phyloP scores from a whole-genome alignment of 2,888 invertebrate genomes.

The Bombylius major region DNA sequence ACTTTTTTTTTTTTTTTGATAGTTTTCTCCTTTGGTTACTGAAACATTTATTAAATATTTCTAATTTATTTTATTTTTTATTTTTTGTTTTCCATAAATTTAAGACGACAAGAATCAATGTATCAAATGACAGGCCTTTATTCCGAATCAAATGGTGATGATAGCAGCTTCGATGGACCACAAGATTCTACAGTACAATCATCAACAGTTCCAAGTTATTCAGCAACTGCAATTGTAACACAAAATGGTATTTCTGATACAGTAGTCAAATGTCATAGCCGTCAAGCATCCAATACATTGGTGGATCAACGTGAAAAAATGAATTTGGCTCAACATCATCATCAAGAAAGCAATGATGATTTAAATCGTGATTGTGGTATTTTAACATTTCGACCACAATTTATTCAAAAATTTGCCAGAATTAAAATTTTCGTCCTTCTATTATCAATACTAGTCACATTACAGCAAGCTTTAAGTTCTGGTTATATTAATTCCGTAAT shows the following conservation, averaged over 20 bases:
- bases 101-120: slow-evolving; percentile 74
- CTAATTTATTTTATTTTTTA: background rate
- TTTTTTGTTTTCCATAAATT: slow-evolving; percentile 1
- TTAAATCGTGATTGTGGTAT: slow-evolving; percentile 73
- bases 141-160: slow-evolving; percentile 55
- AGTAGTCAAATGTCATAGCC: slow-evolving; percentile 63
- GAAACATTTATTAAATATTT: background rate
- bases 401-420: slow-evolving; percentile 77
- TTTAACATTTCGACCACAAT: slow-evolving; percentile 69
- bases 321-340: slow-evolving; percentile 37
- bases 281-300: slow-evolving; percentile 63
- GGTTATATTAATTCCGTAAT: slow-evolving; percentile 92
- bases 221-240: slow-evolving; percentile 26
- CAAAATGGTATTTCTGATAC: slow-evolving; percentile 21
- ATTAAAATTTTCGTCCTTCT: slow-evolving; percentile 87
- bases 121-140: slow-evolving; percentile 80
- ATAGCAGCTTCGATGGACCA: slow-evolving; percentile 40
- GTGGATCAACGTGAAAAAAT: slow-evolving; percentile 52
- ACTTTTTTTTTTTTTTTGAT: no score
- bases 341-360: slow-evolving; percentile 39
- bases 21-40: no score
- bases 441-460: slow-evolving; percentile 76
- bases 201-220: slow-evolving; percentile 29
- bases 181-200: slow-evolving; percentile 38
- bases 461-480: slow-evolving; percentile 82